A percentile compares a stretch with the other conserved stretches of the same genome.
Evolutionary conservation across 2,113 vertebrate species (phyloP).

Genomic region (Ciconia maguari): DNA sequence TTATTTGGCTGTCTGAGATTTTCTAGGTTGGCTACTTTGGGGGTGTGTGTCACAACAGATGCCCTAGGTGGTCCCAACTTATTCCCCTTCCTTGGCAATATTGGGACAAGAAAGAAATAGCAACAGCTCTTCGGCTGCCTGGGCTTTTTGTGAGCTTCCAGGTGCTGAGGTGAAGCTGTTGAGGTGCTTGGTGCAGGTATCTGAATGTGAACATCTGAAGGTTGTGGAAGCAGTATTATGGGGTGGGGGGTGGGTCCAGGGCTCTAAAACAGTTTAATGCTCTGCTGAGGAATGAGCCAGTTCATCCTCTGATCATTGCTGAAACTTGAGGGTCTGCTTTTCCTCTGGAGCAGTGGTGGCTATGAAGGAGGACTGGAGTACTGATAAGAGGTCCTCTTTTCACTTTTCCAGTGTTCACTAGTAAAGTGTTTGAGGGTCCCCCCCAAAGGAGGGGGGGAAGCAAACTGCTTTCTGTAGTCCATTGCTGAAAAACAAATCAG

Average conservation of each 20-base stretch:
- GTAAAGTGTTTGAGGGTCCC: neutral
- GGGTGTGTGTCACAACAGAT: neutral
- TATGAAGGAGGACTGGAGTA: neutral
- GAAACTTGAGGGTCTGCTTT: neutral
- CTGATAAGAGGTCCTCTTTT: neutral
- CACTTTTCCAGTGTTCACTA: neutral
- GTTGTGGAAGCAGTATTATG: neutral
- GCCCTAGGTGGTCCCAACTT: neutral
- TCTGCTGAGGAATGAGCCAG: neutral
- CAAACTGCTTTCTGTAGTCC: neutral
- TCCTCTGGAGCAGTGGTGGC: neutral
- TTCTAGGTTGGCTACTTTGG: neutral
- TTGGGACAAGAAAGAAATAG: rapidly evolving
- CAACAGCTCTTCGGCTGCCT: neutral
- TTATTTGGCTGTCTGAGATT: neutral
- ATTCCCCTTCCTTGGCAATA: neutral
- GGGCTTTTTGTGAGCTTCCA: neutral
- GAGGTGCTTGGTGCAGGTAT: neutral
- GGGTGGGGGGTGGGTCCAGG: neutral
- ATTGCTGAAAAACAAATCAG: neutral
- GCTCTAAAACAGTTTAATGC: neutral
- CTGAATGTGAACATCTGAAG: neutral
- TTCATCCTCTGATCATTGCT: neutral
- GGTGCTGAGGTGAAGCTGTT: neutral
- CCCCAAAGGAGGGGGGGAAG: neutral